phyloP scores from a whole-genome alignment of 2,888 invertebrate genomes.

The Ochlodes sylvanus region DNA sequence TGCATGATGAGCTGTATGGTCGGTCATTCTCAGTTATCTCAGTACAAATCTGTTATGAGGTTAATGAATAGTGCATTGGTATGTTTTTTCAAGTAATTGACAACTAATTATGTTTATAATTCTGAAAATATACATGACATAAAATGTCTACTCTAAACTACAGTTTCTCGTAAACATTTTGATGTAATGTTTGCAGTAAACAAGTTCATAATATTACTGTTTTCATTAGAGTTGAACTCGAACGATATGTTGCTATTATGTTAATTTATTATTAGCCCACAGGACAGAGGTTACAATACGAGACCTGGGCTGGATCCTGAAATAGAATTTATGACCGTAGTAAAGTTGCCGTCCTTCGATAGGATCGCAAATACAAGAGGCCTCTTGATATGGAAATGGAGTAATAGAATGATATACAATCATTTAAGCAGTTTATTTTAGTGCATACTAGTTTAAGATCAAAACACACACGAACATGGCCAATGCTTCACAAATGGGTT shows the following conservation, averaged over 20 bases:
- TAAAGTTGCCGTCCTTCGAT: slow-evolving; percentile 11
- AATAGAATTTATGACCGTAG: slow-evolving; percentile 14
- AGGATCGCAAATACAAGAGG: not conserved
- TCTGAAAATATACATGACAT: not conserved
- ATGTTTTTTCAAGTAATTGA: too few species aligned
- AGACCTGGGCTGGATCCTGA: not conserved
- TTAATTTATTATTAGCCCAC: slow-evolving; percentile 14
- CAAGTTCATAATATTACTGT: slow-evolving; percentile 24
- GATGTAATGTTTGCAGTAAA: slow-evolving; percentile 9
- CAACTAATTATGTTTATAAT: too few species aligned
- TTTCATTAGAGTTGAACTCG: slow-evolving; percentile 13
- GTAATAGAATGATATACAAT: too few species aligned
- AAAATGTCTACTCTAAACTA: not conserved
- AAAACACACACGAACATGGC: too few species aligned
- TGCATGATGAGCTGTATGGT: too few species aligned
- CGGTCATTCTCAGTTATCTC: too few species aligned
- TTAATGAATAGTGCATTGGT: too few species aligned
- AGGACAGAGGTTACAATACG: not conserved
- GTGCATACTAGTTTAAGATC: too few species aligned
- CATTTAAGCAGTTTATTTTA: too few species aligned
- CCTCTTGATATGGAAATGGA: not conserved
- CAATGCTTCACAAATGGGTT: too few species aligned
- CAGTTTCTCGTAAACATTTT: too few species aligned
- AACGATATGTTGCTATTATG: slow-evolving; percentile 1
- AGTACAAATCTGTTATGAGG: too few species aligned